phyloP scores from a whole-genome alignment of 2,113 vertebrate species.

The Sardina pilchardus region DNA sequence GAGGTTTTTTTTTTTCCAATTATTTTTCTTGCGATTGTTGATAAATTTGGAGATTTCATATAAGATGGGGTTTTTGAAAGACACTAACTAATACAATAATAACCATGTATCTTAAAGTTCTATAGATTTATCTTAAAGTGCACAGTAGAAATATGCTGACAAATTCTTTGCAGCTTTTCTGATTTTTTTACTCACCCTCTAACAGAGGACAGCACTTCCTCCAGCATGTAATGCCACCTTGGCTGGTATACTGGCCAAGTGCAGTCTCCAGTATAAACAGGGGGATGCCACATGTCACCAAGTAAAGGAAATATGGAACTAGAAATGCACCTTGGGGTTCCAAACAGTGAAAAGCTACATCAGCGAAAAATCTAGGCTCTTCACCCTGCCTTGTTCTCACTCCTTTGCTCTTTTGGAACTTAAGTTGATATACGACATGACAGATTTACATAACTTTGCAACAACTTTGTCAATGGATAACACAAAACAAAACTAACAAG shows the following conservation, averaged over 20 bases:
- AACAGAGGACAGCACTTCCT: constrained; percentile 64
- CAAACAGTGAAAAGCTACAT: not conserved
- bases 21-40: not conserved
- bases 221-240: constrained; percentile 64
- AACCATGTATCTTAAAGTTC: no score
- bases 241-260: constrained; percentile 66
- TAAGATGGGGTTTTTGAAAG: not conserved
- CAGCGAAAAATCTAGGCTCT: not conserved
- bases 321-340: constrained; percentile 59
- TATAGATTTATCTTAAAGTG: no score
- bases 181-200: constrained; percentile 53
- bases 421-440: no score
- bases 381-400: no score
- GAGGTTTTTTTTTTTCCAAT: not conserved
- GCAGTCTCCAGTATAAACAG: constrained; percentile 62
- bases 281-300: constrained; percentile 59
- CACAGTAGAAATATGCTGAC: no score
- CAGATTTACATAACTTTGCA: no score
- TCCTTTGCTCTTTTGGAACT: no score
- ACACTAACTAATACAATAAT: no score
- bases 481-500: no score
- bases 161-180: not conserved
- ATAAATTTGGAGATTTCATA: not conserved
- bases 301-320: constrained; percentile 62
- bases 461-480: no score